Evolutionary conservation across 92 coral and sea anemone species (phyloP).

Genomic region (Porites divaricata): DNA sequence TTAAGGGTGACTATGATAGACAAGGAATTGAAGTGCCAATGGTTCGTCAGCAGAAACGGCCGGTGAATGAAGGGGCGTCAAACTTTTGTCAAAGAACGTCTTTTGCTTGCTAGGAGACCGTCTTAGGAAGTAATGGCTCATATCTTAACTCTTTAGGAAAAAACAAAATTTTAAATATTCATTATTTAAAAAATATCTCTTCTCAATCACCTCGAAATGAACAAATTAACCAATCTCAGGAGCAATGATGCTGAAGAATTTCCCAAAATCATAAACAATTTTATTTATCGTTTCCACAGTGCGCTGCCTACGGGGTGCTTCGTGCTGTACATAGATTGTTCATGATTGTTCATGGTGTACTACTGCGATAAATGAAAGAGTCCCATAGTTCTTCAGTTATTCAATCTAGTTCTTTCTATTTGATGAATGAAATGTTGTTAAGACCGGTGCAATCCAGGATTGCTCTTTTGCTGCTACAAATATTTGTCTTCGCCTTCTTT

Average conservation of each 20-base stretch:
- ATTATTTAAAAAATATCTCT: too few species aligned
- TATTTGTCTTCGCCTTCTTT: background rate
- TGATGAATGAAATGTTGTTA: background rate
- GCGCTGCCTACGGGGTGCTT: background rate
- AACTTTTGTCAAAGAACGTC: too few species aligned
- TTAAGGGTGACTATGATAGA: background rate
- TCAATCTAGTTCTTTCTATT: background rate
- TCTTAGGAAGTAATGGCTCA: too few species aligned
- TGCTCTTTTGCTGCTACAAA: background rate
- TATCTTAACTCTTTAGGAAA: too few species aligned
- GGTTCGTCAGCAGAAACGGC: too few species aligned
- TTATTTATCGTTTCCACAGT: conserved; percentile 2
- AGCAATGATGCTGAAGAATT: conserved; percentile 9
- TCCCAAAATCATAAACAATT: background rate
- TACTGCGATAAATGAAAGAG: background rate
- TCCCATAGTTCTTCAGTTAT: background rate
- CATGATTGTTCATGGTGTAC: background rate
- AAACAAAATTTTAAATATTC: too few species aligned
- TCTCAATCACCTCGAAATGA: too few species aligned
- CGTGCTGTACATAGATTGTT: background rate
- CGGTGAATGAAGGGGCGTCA: too few species aligned
- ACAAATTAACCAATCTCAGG: too few species aligned
- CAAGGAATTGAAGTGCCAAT: too few species aligned
- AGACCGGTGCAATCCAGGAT: background rate
- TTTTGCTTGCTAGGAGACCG: too few species aligned